Conservation (phyloP, 2,113 vertebrate species). For the Caretta caretta region DNA sequence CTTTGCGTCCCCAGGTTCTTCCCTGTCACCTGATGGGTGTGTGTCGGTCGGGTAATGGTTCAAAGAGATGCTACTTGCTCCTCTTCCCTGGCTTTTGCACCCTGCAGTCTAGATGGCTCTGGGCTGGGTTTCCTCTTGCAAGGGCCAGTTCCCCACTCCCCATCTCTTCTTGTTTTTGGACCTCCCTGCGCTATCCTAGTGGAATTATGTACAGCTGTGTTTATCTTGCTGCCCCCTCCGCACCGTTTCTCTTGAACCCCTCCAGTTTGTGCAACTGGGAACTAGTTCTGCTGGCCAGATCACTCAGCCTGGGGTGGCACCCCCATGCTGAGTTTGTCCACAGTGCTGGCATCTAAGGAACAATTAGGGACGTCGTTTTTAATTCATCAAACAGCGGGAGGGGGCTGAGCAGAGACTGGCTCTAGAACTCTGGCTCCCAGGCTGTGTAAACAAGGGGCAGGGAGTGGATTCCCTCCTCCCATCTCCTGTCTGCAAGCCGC, state of each 20-base stretch:
- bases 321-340: constrained; percentile 20
- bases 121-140: rapidly evolving
- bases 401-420: not conserved
- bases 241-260: not conserved
- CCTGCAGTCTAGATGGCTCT: rapidly evolving
- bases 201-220: not conserved
- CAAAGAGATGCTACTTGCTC: not conserved
- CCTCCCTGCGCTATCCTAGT: rapidly evolving
- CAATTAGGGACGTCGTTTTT: not conserved
- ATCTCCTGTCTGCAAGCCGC: not conserved
- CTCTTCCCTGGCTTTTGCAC: not conserved
- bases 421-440: rapidly evolving
- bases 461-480: not conserved
- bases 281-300: rapidly evolving
- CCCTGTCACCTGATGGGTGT: not conserved
- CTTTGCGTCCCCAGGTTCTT: not conserved
- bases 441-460: not conserved
- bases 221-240: not conserved
- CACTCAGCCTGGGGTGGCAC: rapidly evolving
- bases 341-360: not conserved
- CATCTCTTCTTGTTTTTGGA: not conserved
- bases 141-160: not conserved
- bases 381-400: not conserved
- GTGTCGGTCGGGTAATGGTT: not conserved
- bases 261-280: not conserved